A percentile compares a stretch with the other conserved stretches of the same genome.
Evolutionary conservation across 1,140 invertebrate species (phyloP).

Genomic region (Cydia strobilella): DNA sequence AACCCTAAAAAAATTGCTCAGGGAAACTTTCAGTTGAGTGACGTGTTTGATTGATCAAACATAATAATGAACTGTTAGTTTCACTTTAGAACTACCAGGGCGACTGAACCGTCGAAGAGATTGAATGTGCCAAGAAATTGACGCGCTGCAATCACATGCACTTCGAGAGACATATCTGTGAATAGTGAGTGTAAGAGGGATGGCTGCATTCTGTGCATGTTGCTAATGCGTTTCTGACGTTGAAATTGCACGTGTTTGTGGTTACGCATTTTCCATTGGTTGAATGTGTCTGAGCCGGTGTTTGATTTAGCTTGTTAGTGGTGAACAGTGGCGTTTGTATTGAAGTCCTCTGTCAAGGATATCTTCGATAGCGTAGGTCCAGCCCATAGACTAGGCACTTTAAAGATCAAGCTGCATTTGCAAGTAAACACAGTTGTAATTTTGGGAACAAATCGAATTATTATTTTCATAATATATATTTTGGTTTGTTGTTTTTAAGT

Average conservation of each 20-base stretch:
- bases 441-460: too few species aligned
- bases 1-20: neutral
- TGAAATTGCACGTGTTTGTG: slow-evolving; percentile 46
- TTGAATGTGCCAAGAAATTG: slow-evolving; percentile 56
- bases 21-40: slow-evolving; percentile 4
- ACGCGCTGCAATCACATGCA: slow-evolving; percentile 60
- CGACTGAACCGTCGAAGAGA: slow-evolving; percentile 53
- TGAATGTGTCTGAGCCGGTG: slow-evolving; percentile 33
- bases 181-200: slow-evolving; percentile 55
- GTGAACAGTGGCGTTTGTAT: slow-evolving; percentile 2
- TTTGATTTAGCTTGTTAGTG: slow-evolving; percentile 25
- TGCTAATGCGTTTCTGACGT: slow-evolving; percentile 46
- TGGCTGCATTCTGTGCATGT: slow-evolving; percentile 44
- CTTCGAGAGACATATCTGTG: slow-evolving; percentile 48
- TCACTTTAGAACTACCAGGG: slow-evolving; percentile 61
- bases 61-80: slow-evolving; percentile 53
- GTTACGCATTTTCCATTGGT: slow-evolving; percentile 50
- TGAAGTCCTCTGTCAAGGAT: slow-evolving; percentile 7
- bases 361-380: neutral
- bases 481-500: too few species aligned
- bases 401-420: too few species aligned
- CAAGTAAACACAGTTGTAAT: too few species aligned
- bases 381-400: too few species aligned
- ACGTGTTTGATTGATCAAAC: slow-evolving; percentile 24
- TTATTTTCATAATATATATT: too few species aligned